A percentile compares a stretch with the other conserved stretches of the same genome.
Evolutionary conservation across 1,140 invertebrate species (phyloP).

Genomic region (Trinorchestia longiramus): DNA sequence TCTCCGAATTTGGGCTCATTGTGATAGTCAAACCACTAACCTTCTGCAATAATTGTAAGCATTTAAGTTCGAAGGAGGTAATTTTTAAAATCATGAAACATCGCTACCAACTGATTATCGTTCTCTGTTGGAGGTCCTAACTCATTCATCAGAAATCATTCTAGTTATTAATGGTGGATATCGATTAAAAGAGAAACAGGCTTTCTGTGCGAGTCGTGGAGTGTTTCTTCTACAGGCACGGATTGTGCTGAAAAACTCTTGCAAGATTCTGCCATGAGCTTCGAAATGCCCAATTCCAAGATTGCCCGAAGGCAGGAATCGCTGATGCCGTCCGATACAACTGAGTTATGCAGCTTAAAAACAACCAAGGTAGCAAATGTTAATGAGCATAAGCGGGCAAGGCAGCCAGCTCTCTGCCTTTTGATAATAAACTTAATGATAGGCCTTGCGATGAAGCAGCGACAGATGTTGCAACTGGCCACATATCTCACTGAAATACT

Average conservation of each 20-base stretch:
- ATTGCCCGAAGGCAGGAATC: constrained; percentile 4
- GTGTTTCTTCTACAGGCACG: not conserved
- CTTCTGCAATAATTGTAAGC: not conserved
- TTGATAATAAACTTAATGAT: constrained; percentile 47
- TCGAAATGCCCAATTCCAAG: constrained; percentile 4
- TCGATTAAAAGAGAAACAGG: not conserved
- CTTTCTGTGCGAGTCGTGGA: not conserved
- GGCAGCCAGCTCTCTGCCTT: not conserved
- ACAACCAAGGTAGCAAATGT: constrained; percentile 43
- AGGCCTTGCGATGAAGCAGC: not conserved
- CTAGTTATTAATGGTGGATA: not conserved
- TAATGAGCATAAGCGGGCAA: constrained; percentile 21
- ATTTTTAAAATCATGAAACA: not conserved
- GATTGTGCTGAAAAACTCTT: not conserved
- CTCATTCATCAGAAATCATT: not conserved
- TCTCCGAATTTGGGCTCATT: not conserved
- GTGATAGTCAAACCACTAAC: not conserved
- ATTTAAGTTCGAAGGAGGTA: not conserved
- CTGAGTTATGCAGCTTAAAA: constrained; percentile 38
- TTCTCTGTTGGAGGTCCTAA: not conserved
- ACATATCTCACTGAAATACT: not conserved
- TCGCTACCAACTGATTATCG: not conserved
- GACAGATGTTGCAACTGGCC: constrained; percentile 13
- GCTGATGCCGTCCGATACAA: constrained; percentile 19
- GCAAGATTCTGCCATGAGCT: not conserved